phyloP scores from a whole-genome alignment of 2,888 invertebrate genomes.

The Allygus modestus region DNA sequence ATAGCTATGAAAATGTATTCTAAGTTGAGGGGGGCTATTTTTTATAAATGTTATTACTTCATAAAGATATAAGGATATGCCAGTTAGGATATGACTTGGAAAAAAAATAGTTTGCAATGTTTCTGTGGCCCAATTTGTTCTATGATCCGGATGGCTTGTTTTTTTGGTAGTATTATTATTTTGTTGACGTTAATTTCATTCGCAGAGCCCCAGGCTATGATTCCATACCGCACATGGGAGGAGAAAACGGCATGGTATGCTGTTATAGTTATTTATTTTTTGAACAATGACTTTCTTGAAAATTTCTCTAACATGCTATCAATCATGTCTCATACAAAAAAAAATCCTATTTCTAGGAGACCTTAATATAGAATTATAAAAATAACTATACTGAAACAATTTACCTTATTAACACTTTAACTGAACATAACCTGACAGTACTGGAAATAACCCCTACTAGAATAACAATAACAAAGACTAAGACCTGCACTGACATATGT shows the following conservation, averaged over 20 bases:
- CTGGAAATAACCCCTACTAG: too few species aligned
- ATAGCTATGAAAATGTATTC: not conserved
- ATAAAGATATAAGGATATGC: not conserved
- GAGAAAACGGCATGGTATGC: constrained; percentile 4
- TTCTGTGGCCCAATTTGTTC: not conserved
- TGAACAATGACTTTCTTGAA: too few species aligned
- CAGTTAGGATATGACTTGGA: not conserved
- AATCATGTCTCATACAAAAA: too few species aligned
- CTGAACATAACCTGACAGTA: too few species aligned
- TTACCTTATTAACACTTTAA: too few species aligned
- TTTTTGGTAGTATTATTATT: not conserved
- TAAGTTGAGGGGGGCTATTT: not conserved
- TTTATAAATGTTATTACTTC: not conserved
- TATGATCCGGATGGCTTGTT: not conserved
- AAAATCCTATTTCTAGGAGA: too few species aligned
- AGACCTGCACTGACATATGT: too few species aligned
- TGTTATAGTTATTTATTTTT: not conserved
- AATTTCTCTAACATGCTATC: too few species aligned
- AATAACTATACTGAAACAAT: too few species aligned
- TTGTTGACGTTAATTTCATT: not conserved
- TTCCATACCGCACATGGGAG: not conserved
- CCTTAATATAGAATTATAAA: too few species aligned
- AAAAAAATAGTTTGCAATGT: not conserved
- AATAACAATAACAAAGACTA: too few species aligned
- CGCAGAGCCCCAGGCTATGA: constrained; percentile 3